These are phyloP conservation scores for Spinibarbus caldwelli DNA, from an alignment of 2,797 vertebrate species.

Conservation along the genomic window DNA sequence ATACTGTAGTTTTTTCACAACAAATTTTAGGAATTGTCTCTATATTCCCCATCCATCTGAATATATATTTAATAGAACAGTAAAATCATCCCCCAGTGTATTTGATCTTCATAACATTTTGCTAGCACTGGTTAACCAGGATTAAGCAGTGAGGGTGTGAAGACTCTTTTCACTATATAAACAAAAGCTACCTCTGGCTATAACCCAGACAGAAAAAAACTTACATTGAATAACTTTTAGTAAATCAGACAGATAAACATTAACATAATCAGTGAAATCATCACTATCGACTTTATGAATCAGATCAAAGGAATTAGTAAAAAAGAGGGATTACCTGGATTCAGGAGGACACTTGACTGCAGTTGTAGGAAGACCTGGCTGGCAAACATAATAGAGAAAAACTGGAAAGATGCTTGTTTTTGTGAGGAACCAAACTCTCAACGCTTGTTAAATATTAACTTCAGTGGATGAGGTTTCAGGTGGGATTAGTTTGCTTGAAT, in stretches of 20 bases:
- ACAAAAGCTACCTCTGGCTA: background rate
- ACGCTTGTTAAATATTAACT: conserved; percentile 82
- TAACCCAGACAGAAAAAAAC: background rate
- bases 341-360: conserved; percentile 37
- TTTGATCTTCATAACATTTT: background rate
- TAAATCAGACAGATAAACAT: background rate
- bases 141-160: conserved; percentile 11
- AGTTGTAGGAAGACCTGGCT: conserved; percentile 8
- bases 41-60: background rate
- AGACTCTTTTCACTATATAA: background rate
- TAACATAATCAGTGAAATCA: background rate
- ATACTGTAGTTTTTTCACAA: background rate
- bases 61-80: background rate
- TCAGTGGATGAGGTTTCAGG: conserved; percentile 76
- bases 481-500: conserved; percentile 60
- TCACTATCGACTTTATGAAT: background rate
- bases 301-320: background rate
- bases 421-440: conserved; percentile 74
- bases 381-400: conserved; percentile 4
- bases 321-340: conserved; percentile 51
- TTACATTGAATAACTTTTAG: background rate
- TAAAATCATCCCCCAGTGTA: background rate
- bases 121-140: background rate
- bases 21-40: background rate
- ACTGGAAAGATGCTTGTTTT: conserved; percentile 59